Conservation (phyloP, 2,797 vertebrate genomes). For the Oceanodroma leucorhoa region DNA sequence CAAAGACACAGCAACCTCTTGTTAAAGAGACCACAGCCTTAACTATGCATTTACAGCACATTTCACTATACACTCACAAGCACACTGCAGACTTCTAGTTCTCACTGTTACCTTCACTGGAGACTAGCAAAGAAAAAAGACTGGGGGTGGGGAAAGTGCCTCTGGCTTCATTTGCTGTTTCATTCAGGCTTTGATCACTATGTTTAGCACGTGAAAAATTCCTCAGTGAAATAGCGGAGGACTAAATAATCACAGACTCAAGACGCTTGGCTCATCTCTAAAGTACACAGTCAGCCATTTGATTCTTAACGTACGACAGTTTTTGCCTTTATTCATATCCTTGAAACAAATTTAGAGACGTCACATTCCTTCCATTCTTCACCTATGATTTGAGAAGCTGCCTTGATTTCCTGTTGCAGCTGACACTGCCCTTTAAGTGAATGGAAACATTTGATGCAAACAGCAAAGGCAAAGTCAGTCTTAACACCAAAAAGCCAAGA, state of each 20-base stretch:
- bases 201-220: slow-evolving; percentile 50
- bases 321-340: slow-evolving; percentile 62
- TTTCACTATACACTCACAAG: not conserved
- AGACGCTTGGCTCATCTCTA: slow-evolving; percentile 33
- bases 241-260: slow-evolving; percentile 40
- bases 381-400: slow-evolving; percentile 65
- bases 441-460: slow-evolving; percentile 43
- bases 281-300: slow-evolving; percentile 12
- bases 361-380: slow-evolving; percentile 66
- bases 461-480: slow-evolving; percentile 25
- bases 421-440: slow-evolving; percentile 66
- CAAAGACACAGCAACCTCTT: not conserved
- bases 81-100: not conserved
- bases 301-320: not conserved
- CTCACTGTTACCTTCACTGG: not conserved
- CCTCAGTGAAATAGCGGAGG: slow-evolving; percentile 34
- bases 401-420: slow-evolving; percentile 66
- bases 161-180: slow-evolving; percentile 27
- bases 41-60: not conserved
- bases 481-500: not conserved
- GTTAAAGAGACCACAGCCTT: not conserved
- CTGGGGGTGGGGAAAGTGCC: not conserved
- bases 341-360: slow-evolving; percentile 68
- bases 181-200: slow-evolving; percentile 55
- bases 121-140: not conserved